Conservation (phyloP, 2,888 invertebrate species). For the Macaria notata region DNA sequence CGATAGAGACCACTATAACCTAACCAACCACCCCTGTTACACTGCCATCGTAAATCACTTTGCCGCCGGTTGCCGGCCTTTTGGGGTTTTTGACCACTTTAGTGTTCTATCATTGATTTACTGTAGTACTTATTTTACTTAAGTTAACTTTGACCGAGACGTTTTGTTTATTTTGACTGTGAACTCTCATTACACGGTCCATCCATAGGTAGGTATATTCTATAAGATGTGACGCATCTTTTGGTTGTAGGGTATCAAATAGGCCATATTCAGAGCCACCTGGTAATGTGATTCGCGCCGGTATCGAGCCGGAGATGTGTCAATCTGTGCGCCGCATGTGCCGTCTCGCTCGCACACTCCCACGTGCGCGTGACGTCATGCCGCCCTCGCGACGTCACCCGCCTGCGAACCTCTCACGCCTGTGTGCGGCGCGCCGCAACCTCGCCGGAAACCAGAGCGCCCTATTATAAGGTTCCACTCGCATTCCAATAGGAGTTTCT, state of each 20-base stretch:
- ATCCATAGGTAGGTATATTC: too few species aligned
- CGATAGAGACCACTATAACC: too few species aligned
- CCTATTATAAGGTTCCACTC: not conserved
- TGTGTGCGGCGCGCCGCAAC: conserved; percentile 10
- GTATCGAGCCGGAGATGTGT: conserved; percentile 75
- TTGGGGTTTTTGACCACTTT: too few species aligned
- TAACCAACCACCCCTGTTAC: too few species aligned
- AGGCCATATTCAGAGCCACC: conserved; percentile 36
- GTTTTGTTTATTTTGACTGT: too few species aligned
- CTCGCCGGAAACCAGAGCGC: conserved; percentile 10
- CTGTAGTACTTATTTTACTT: too few species aligned
- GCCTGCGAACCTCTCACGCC: conserved; percentile 21
- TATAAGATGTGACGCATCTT: too few species aligned
- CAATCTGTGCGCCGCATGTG: conserved; percentile 62
- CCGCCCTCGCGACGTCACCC: conserved; percentile 42
- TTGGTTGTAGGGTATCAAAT: not conserved
- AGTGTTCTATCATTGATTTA: too few species aligned
- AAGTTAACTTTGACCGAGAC: too few species aligned
- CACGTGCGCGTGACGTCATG: conserved; percentile 75
- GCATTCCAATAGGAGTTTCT: not conserved
- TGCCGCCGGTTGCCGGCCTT: too few species aligned
- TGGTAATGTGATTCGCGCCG: conserved; percentile 71
- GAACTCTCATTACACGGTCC: too few species aligned
- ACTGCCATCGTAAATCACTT: too few species aligned
- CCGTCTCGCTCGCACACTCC: conserved; percentile 61